Conservation (phyloP, 2,888 invertebrate genomes). For the Leptinotarsa haldemani region DNA sequence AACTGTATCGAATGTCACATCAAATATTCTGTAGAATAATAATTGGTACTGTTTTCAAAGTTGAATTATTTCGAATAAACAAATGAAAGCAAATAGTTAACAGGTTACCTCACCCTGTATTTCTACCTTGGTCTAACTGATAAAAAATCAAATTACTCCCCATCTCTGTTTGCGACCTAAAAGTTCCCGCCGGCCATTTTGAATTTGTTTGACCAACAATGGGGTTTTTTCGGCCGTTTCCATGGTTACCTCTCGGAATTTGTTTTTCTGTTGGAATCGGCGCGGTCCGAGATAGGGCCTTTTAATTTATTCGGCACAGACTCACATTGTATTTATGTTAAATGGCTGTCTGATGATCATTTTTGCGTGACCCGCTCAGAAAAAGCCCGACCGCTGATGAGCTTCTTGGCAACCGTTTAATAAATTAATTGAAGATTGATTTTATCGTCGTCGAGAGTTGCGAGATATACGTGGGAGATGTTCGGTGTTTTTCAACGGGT, state of each 20-base stretch:
- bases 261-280: constrained; percentile 57
- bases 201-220: constrained; percentile 64
- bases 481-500: neutral
- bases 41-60: too few relatives aligned
- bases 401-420: constrained; percentile 47
- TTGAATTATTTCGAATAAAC: too few relatives aligned
- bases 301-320: constrained; percentile 61
- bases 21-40: too few relatives aligned
- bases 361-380: constrained; percentile 47
- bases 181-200: constrained; percentile 62
- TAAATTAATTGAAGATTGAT: constrained; percentile 50
- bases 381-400: constrained; percentile 47
- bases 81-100: neutral
- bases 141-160: constrained; percentile 61
- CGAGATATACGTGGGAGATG: constrained; percentile 17
- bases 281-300: constrained; percentile 53
- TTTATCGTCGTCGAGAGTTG: constrained; percentile 28
- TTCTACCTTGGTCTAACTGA: constrained; percentile 57
- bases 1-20: too few relatives aligned
- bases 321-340: constrained; percentile 60
- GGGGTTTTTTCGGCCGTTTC: constrained; percentile 60
- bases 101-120: constrained; percentile 32
- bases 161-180: constrained; percentile 58
- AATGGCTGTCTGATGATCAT: constrained; percentile 57
- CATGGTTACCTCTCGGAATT: constrained; percentile 60